These are phyloP conservation scores for Drosophila sulfurigaster DNA, from an alignment of 1,140 invertebrate genomes.

Conservation along the genomic window DNA sequence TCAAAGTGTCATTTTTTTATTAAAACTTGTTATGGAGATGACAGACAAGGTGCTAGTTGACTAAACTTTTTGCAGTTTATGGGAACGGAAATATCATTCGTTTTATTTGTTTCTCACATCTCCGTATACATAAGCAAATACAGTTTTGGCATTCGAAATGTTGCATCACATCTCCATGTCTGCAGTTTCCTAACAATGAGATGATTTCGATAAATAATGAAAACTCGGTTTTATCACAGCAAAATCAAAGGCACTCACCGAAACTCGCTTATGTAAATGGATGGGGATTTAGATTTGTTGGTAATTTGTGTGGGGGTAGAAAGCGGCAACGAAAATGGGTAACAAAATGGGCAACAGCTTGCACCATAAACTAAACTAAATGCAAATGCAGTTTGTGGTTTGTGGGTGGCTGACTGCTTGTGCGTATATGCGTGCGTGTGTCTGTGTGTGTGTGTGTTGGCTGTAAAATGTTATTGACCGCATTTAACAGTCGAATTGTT, in stretches of 20 bases:
- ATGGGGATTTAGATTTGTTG: constrained; percentile 14
- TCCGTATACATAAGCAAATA: neutral
- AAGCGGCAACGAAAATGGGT: neutral
- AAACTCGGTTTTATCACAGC: neutral
- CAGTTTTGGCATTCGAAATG: neutral
- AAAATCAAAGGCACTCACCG: neutral
- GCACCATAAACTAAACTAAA: constrained; percentile 37
- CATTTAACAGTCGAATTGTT: constrained; percentile 62
- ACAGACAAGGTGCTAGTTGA: neutral
- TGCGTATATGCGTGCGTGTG: constrained; percentile 23
- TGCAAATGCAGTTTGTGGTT: constrained; percentile 46
- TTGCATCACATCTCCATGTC: neutral
- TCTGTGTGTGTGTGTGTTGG: constrained; percentile 3
- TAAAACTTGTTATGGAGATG: too few relatives aligned
- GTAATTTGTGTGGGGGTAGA: constrained; percentile 6
- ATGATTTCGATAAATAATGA: constrained; percentile 1
- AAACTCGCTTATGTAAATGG: constrained; percentile 52
- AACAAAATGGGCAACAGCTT: constrained; percentile 13
- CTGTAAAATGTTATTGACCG: constrained; percentile 76
- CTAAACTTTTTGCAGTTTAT: neutral
- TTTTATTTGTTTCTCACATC: neutral
- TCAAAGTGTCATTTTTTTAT: too few relatives aligned
- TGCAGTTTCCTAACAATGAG: neutral
- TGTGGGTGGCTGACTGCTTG: constrained; percentile 35
- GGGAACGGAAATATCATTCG: neutral